Evolutionary conservation across 2,888 invertebrate genomes (phyloP), one percentile per base, ranked within the genome.

Genomic region (Terebella lapidaria): DNA sequence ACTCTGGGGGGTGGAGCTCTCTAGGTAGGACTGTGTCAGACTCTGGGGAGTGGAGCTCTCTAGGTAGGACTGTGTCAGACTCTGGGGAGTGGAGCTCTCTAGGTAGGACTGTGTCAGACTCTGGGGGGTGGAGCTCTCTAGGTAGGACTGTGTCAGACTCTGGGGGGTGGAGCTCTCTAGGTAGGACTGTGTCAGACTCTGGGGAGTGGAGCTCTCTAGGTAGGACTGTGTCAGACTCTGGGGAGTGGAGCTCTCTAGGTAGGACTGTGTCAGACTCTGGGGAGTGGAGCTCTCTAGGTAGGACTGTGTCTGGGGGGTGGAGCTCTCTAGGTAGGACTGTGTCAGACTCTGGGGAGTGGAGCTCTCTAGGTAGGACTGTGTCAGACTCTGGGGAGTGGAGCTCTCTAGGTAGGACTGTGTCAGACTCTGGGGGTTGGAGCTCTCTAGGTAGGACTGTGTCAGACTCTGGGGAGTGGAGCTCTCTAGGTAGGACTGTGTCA

Each of bases 401-500:
- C 22, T 47, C 66, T 57, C 54, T 75, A 24, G 74, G 77, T 77
- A 64, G 58, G 56, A n/a, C n/a, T n/a, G n/a, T n/a, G n/a, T n/a
- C n/a, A n/a, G n/a, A n/a, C n/a, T n/a, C n/a, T n/a, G n/a, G n/a
- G n/a, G n/a, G n/a, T n/a, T n/a, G n/a, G n/a, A n/a, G n/a, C n/a
- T n/a, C n/a, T n/a, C n/a, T n/a, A n/a, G n/a, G n/a, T n/a, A n/a
- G n/a, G n/a, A n/a, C n/a, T 10, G 42, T 35, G 4, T 68, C 73
- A 10, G 61, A 67, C 2, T 68, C 62, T 64, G 74, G 64, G 66
- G 45, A 62, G 62, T 64, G 67, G 63, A 57, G 57, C 22, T 47
- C 66, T 57, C 54, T 75, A 24, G 74, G 77, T 77, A 64, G 58
- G 56, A n/a, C n/a, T n/a, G n/a, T n/a, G n/a, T n/a, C n/a, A n/a